These are phyloP conservation scores for Drosophila ercepeae DNA, from an alignment of 1,140 invertebrate genomes.

Conservation along the genomic window DNA sequence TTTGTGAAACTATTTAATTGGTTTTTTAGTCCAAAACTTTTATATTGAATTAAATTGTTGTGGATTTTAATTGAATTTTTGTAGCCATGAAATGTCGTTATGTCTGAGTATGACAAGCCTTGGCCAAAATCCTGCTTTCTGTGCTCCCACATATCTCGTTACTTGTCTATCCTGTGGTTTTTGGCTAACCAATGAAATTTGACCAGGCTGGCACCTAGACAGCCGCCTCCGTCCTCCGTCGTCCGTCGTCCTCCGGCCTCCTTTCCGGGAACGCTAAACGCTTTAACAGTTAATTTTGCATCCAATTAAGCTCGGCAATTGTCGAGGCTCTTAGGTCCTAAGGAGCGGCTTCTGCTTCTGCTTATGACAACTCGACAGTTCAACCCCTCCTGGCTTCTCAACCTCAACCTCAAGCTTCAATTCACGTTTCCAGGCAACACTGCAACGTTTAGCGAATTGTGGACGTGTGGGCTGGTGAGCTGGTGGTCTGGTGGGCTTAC, in stretches of 20 bases:
- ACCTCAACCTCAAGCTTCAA: slow-evolving; percentile 12
- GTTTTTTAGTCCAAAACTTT: background rate
- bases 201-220: slow-evolving; percentile 1
- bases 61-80: background rate
- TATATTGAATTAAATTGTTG: background rate
- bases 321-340: slow-evolving; percentile 3
- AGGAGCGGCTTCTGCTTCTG: slow-evolving; percentile 9
- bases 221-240: background rate
- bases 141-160: background rate
- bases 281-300: slow-evolving; percentile 71
- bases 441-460: slow-evolving; percentile 10
- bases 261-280: slow-evolving; percentile 13
- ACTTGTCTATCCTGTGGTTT: slow-evolving; percentile 9
- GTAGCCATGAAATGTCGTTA: background rate
- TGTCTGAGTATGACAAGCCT: slow-evolving; percentile 1
- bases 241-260: too few species aligned
- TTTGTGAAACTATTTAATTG: background rate
- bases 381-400: background rate
- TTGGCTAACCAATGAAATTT: slow-evolving; percentile 5
- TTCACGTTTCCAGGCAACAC: slow-evolving; percentile 8
- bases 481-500: background rate
- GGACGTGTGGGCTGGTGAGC: background rate
- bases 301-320: slow-evolving; percentile 60
- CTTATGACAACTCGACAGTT: slow-evolving; percentile 23
- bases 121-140: background rate